Evolutionary conservation across 2,113 vertebrate genomes (phyloP).

Genomic region (Tachycineta bicolor): DNA sequence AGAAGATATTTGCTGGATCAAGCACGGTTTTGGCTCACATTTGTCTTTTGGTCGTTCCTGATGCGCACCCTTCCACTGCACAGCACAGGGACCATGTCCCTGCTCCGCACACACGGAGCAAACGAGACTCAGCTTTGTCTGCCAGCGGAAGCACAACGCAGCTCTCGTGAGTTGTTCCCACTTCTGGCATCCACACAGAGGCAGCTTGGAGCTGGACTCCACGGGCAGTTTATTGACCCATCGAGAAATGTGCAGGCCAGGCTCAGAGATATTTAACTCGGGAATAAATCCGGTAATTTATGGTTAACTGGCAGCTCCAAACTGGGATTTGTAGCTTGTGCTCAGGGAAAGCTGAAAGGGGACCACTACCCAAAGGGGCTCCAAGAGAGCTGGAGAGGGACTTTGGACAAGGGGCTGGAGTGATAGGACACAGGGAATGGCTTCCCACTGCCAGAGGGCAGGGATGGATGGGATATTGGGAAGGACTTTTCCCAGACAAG

Average conservation of each 20-base stretch:
- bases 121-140: background rate
- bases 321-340: background rate
- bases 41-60: background rate
- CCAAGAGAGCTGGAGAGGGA: background rate
- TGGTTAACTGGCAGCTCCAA: background rate
- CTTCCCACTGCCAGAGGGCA: background rate
- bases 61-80: background rate
- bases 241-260: background rate
- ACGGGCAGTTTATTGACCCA: background rate
- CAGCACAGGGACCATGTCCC: background rate
- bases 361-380: background rate
- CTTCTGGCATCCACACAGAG: background rate
- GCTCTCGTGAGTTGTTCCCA: background rate
- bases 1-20: background rate
- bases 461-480: rapidly evolving
- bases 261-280: background rate
- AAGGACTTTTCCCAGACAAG: rapidly evolving
- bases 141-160: background rate
- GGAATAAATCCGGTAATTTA: conserved; percentile 20
- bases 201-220: background rate
- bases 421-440: background rate
- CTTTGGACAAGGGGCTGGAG: background rate
- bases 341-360: background rate
- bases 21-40: background rate
- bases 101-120: background rate